These are phyloP conservation scores for Orchesella flavescens DNA, from an alignment of 2,888 invertebrate species.

Conservation along the genomic window DNA sequence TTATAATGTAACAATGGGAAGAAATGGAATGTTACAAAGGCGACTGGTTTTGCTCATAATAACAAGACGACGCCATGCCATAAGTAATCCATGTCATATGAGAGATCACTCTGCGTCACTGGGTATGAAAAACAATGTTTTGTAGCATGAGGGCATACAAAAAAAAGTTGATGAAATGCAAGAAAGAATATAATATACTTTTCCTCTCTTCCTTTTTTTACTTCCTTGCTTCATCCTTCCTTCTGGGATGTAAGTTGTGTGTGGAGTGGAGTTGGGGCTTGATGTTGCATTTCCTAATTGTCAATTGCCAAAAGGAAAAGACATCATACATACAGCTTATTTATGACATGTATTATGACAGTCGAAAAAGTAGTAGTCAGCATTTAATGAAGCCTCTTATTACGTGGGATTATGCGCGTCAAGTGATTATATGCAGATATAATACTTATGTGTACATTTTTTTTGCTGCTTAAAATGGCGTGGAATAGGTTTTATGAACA, in stretches of 20 bases:
- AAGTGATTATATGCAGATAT: background rate
- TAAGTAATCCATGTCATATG: background rate
- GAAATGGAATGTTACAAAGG: background rate
- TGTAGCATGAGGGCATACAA: slow-evolving; percentile 13
- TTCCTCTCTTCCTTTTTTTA: slow-evolving; percentile 44
- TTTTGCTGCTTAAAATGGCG: slow-evolving; percentile 1
- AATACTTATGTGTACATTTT: too few species aligned
- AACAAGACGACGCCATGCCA: slow-evolving; percentile 1
- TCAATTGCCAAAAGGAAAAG: slow-evolving; percentile 61
- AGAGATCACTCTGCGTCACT: background rate
- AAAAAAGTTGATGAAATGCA: slow-evolving; percentile 23
- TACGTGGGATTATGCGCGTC: background rate
- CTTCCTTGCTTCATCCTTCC: slow-evolving; percentile 53
- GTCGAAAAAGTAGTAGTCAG: slow-evolving; percentile 32
- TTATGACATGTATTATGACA: slow-evolving; percentile 51
- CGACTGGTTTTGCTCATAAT: background rate
- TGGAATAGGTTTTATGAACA: background rate
- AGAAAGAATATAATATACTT: slow-evolving; percentile 18
- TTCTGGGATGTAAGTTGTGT: slow-evolving; percentile 17
- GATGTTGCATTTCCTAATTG: slow-evolving; percentile 63
- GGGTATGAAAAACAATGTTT: slow-evolving; percentile 9
- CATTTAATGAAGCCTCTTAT: background rate
- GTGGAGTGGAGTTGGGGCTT: slow-evolving; percentile 27
- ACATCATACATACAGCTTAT: slow-evolving; percentile 48
- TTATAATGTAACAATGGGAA: background rate